Evolutionary conservation across 2,113 vertebrate species (phyloP).

Genomic region (Aptenodytes patagonicus): DNA sequence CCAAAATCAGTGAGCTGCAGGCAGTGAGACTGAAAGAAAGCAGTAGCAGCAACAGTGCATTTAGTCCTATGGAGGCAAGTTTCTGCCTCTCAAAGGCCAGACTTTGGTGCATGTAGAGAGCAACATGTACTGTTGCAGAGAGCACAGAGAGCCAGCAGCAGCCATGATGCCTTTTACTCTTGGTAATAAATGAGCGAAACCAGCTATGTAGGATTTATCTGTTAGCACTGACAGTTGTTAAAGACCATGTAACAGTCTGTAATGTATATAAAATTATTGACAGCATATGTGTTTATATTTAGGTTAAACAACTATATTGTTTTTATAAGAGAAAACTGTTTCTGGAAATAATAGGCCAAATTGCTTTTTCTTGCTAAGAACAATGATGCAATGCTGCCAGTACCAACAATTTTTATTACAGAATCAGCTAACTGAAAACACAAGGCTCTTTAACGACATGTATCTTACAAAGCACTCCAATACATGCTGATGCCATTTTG

Average conservation of each 20-base stretch:
- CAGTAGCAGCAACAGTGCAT: neutral
- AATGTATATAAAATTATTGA: constrained; percentile 32
- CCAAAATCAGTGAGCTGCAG: neutral
- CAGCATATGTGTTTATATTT: constrained; percentile 52
- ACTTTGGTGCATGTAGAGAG: neutral
- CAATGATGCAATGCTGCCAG: constrained; percentile 48
- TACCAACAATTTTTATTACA: constrained; percentile 58
- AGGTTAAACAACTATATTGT: constrained; percentile 29
- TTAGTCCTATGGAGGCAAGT: neutral
- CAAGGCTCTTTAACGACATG: neutral
- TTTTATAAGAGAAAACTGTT: constrained; percentile 44
- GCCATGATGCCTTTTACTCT: neutral
- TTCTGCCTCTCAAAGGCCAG: neutral
- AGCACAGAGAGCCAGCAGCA: neutral
- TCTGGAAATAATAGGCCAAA: constrained; percentile 58
- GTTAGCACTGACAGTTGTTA: neutral
- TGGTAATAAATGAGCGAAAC: neutral
- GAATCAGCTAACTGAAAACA: constrained; percentile 60
- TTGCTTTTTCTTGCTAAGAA: constrained; percentile 39
- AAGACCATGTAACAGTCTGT: neutral
- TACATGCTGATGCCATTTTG: neutral
- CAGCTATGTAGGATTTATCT: neutral
- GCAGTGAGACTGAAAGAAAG: neutral
- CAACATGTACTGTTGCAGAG: neutral
- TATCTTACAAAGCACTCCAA: constrained; percentile 11